Evolutionary conservation across 2,888 invertebrate genomes (phyloP), one percentile per base, ranked within the genome.

Genomic region (Mimumesa dahlbomi): DNA sequence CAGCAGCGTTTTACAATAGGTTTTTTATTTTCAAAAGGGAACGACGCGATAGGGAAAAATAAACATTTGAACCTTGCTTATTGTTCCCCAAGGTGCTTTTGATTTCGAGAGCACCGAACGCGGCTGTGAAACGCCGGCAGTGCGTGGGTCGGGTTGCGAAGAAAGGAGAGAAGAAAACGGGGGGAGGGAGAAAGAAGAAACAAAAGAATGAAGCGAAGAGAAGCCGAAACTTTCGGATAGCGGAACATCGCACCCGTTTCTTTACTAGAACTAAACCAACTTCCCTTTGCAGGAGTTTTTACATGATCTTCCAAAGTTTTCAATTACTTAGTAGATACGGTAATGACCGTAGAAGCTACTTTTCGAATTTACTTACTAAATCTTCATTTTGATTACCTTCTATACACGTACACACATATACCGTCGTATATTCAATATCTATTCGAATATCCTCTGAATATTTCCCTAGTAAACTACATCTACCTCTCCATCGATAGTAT

Each of bases 1-100:
- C 16, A 42, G 18, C 16, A 53, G 21, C 50, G 34, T 46, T 50
- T 52, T 42, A 29, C 38, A n/a, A 31, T 43, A 49, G 53, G 49
- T 53, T 5, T 49, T 63, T 36, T 65, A 63, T 61, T 71, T 61
- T 54, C 13, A 0, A 59, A 67, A 7, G 7, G n/a, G 25, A 66
- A 66, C 38, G 63, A 58, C 14, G 2, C 70, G 53, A 45, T 29
- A 18, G 57, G 59, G 76, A 57, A 52, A 63, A 66, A 72, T 72
- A 75, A 71, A 72, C 54, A 54, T 61, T 65, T 52, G 59, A 57
- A 53, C 49, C 45, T 58, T 31, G 46, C 38, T 62, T 72, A 78
- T 77, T 75, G 73, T 79, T 73, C 79, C 73, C 77, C 29, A 29
- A 75, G 73, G 75, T 75, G 71, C 62, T 72, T 80, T 81, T 75